Conservation (phyloP, 2,113 vertebrate genomes). For the Microtus ochrogaster region DNA sequence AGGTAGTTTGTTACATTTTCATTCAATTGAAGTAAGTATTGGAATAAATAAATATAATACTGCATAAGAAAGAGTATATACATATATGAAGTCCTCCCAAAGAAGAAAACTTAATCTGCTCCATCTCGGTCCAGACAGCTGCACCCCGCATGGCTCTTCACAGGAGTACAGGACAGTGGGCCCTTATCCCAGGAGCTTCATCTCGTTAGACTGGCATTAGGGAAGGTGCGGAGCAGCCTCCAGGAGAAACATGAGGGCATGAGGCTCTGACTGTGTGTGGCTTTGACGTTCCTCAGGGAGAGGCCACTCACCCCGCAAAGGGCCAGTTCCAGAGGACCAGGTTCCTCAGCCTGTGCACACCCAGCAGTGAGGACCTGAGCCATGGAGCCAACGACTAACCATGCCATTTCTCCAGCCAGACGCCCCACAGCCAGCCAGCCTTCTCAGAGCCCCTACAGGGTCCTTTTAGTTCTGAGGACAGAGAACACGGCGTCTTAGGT, state of each 20-base stretch:
- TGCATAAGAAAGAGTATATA: background rate
- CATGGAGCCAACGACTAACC: background rate
- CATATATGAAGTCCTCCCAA: background rate
- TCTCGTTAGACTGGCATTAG: background rate
- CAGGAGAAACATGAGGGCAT: background rate
- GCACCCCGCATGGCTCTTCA: background rate
- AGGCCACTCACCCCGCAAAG: background rate
- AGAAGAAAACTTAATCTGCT: background rate
- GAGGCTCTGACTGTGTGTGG: background rate
- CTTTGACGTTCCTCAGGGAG: background rate
- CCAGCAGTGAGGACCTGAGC: background rate
- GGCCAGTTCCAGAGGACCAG: background rate
- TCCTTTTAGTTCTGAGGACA: constrained; percentile 61
- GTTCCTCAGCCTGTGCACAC: background rate
- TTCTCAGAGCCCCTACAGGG: background rate
- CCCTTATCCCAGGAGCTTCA: background rate
- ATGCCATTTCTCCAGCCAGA: background rate
- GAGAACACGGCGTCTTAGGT: constrained; percentile 44
- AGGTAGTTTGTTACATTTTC: background rate
- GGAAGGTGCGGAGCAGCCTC: background rate
- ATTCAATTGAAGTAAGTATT: background rate
- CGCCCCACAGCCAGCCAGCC: background rate
- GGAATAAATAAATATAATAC: background rate
- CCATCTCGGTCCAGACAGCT: background rate
- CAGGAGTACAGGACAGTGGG: background rate